These are phyloP conservation scores for Bacillus rossius DNA, from an alignment of 1,140 invertebrate species.

Conservation along the genomic window DNA sequence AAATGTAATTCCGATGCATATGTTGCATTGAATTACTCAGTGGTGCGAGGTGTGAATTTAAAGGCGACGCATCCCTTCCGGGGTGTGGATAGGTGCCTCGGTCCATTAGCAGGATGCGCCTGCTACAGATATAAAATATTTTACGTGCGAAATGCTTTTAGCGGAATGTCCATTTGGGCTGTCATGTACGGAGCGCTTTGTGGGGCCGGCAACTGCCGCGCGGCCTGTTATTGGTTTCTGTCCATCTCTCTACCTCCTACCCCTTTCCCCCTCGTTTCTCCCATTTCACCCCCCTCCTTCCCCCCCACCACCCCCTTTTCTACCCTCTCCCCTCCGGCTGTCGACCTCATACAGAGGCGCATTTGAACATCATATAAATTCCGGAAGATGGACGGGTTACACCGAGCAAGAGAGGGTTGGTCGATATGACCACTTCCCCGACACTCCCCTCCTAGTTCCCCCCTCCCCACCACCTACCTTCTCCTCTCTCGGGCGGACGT, in stretches of 20 bases:
- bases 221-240: slow-evolving; percentile 4
- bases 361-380: slow-evolving; percentile 12
- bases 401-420: not conserved
- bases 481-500: no score
- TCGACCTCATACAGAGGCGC: slow-evolving; percentile 5
- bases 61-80: no score
- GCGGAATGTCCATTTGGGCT: not conserved
- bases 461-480: no score
- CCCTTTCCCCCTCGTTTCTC: not conserved
- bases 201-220: not conserved
- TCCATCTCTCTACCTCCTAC: not conserved
- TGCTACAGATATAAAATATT: no score
- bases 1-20: no score
- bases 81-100: no score
- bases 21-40: no score
- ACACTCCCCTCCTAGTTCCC: no score
- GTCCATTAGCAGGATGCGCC: no score
- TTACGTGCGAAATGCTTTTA: no score
- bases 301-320: not conserved
- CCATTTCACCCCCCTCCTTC: not conserved
- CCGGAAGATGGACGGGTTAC: slow-evolving; percentile 11
- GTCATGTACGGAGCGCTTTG: not conserved
- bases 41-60: no score
- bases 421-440: no score
- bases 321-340: not conserved